Base-by-base conservation (phyloP, 2,888 invertebrate species). In the Phyto melanocephala region DNA sequence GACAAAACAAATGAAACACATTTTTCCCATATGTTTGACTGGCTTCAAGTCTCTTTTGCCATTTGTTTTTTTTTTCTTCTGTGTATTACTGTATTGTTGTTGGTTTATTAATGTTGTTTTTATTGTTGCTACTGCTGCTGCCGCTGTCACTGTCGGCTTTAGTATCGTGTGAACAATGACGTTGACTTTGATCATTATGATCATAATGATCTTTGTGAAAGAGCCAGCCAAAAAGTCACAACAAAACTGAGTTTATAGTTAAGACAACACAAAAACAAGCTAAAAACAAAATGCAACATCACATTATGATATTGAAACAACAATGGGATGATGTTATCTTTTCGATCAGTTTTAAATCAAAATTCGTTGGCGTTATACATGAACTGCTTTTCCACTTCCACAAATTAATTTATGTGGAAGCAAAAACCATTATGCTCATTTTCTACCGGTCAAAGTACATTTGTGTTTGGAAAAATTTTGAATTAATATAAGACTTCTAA, bases 1-100 rank as follows among this genome's bases (percentile, higher is more conserved):
- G 78, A 83, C 83, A 80, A 80, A 81, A 81, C 76, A 76, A 76
- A 81, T 80, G 77, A 84, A 84, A 84, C 78, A 76, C 79, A 81
- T 81, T 84, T 83, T 83, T 80, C 81, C 84, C 80, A 81, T 84
- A 83, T 80, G 84, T 77, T 80, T 81, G 78, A 74, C 76, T 75
- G 77, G 70, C 77, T 77, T 70, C 35, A 70, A 22, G 77, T 60
- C 74, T 76, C 74, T 70, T 72, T 77, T 65, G 68, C 56, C 74
- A 40, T 58, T 54, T 40, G 4, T 45, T 47, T 52, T 37, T 67
- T 35, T 40, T 68, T 65, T 67, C 54, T 56, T 35, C 62, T 42
- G 45, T 50, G 58, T 67, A 45, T 42, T 71, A 45, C 68, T 72
- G 35, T 62, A 62, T 45, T 45, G 60, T 82, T 54, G 45, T 79